Evolutionary conservation across 2,888 invertebrate genomes (phyloP), one percentile per base, ranked within the genome.

Genomic region (Parasteatoda lunata): DNA sequence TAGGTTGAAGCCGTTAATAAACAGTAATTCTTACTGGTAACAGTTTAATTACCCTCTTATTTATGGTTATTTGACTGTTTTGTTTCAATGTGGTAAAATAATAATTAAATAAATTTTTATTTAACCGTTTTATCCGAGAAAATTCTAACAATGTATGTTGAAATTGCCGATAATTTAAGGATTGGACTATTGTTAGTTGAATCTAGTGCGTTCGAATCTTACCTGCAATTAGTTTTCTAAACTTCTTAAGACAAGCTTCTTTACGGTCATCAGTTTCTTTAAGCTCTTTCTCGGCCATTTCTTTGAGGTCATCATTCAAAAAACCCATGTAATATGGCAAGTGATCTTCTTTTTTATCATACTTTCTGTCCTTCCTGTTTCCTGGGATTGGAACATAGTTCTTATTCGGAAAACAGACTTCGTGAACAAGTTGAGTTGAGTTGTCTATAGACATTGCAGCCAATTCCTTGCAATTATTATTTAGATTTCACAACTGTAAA

Each of bases 181-280:
- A 1, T 30, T 30, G 30, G 30, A 30, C 30, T 30, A 30, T 30
- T 30, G 30, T 30, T 30, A 30, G 30, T 30, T 30, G 30, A 30
- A 30, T 1, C 30, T 30, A 30, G 30, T 30, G 30, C 30, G 30
- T 30, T 2, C 2, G 30, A 30, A 30, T 30, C 76, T 65, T 49
- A 86, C 85, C 85, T 52, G 85, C 80, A 13, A 86, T 77, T 3
- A 86, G 49, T 15, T 86, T 47, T 6, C 70, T 52, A 11, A 86
- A 86, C 66, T 86, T 86, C 48, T 72, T 71, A 15, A 86, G 71
- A 0, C 52, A 45, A 0, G 54, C 59, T 54, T 80, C 71, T 59
- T 81, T 86, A 7, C 65, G 45, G 11, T 86, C 85, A 4, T 80
- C 80, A 0, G 85, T 80, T 54, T 86, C 85, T 13, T 66, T 54